These are phyloP conservation scores for Numenius arquata DNA, from an alignment of 2,113 vertebrate genomes.

Conservation along the genomic window DNA sequence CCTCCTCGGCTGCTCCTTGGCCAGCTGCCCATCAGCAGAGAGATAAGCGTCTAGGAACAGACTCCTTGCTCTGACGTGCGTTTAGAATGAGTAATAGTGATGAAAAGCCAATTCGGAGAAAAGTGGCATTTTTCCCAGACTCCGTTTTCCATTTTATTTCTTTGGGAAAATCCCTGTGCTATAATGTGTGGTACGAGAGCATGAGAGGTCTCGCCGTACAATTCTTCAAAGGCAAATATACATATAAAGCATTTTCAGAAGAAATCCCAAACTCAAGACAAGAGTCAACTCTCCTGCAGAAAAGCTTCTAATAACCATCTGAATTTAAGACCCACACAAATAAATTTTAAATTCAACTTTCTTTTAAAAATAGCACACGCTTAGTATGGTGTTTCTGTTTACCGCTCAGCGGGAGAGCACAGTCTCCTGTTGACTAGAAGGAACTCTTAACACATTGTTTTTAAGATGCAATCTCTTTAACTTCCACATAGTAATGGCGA, in stretches of 20 bases:
- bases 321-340: not conserved
- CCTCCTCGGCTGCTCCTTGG: slow-evolving; percentile 17
- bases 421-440: not conserved
- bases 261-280: not conserved
- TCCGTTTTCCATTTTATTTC: not conserved
- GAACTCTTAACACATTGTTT: not conserved
- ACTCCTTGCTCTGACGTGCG: not conserved
- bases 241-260: not conserved
- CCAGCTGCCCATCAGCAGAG: not conserved
- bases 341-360: not conserved
- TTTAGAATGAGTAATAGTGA: not conserved
- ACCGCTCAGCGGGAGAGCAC: not conserved
- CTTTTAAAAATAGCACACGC: not conserved
- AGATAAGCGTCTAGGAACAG: not conserved
- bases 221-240: not conserved
- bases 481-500: not conserved
- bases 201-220: not conserved
- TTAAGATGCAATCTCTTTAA: not conserved
- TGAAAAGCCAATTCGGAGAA: not conserved
- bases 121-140: not conserved
- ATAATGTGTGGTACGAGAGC: rapidly evolving
- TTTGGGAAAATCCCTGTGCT: not conserved
- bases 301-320: not conserved
- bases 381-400: not conserved
- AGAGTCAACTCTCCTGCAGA: not conserved